Evolutionary conservation across 2,888 invertebrate species (phyloP).

Genomic region (Limnephilus marmoratus): DNA sequence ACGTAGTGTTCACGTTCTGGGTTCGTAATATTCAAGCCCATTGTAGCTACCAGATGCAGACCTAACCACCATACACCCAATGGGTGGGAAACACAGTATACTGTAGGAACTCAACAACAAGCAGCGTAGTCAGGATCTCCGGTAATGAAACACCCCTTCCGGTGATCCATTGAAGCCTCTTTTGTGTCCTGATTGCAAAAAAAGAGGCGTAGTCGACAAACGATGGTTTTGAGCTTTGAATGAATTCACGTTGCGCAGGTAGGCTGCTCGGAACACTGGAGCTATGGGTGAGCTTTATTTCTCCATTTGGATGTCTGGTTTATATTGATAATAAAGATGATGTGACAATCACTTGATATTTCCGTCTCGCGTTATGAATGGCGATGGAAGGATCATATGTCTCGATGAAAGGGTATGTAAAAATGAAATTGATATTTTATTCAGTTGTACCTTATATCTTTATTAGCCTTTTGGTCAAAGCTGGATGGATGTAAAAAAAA

Average conservation of each 20-base stretch:
- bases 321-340: slow-evolving; percentile 3
- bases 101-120: slow-evolving; percentile 27
- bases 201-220: slow-evolving; percentile 60
- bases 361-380: slow-evolving; percentile 24
- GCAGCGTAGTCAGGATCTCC: slow-evolving; percentile 47
- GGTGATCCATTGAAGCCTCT: slow-evolving; percentile 59
- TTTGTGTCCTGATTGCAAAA: slow-evolving; percentile 49
- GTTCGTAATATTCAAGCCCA: background rate
- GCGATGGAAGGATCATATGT: background rate
- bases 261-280: background rate
- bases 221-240: slow-evolving; percentile 20
- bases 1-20: slow-evolving; percentile 12
- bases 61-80: slow-evolving; percentile 36
- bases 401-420: background rate
- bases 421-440: slow-evolving; percentile 20
- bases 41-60: background rate
- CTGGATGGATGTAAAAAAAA: background rate
- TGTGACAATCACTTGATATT: slow-evolving; percentile 45
- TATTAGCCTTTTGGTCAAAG: background rate
- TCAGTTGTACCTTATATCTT: background rate
- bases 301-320: slow-evolving; percentile 35
- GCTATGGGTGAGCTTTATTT: slow-evolving; percentile 7
- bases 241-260: slow-evolving; percentile 37
- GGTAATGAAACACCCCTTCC: slow-evolving; percentile 65
- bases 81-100: background rate